A percentile compares a stretch with the other conserved stretches of the same genome.
These are phyloP conservation scores for Parochlus steinenii DNA, from an alignment of 2,888 invertebrate genomes.

Conservation along the genomic window DNA sequence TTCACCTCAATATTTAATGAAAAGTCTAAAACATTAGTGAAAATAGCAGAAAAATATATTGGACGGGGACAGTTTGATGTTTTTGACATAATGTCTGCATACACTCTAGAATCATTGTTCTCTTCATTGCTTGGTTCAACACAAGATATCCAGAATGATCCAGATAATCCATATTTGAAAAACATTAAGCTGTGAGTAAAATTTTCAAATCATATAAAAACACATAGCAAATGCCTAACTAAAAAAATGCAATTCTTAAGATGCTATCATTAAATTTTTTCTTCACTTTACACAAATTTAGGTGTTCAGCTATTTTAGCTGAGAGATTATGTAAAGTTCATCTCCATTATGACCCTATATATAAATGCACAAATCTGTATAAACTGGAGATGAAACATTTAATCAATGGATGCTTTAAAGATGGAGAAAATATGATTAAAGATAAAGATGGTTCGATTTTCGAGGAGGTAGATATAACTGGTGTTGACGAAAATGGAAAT, in stretches of 20 bases:
- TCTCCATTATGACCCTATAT: conserved; percentile 1
- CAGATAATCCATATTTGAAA: neutral
- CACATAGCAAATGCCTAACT: too few relatives aligned
- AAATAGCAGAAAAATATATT: neutral
- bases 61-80: neutral
- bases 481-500: too few relatives aligned
- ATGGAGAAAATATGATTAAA: neutral
- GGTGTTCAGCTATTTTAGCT: neutral
- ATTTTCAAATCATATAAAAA: too few relatives aligned
- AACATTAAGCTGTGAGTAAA: neutral
- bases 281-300: too few relatives aligned
- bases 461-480: too few relatives aligned
- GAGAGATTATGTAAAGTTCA: neutral
- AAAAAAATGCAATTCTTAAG: too few relatives aligned
- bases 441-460: too few relatives aligned
- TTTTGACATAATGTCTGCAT: neutral
- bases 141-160: neutral
- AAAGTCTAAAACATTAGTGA: neutral
- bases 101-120: neutral
- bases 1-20: conserved; percentile 6
- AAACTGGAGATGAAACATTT: neutral
- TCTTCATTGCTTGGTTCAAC: conserved; percentile 1
- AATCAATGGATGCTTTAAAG: neutral
- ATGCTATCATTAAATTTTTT: too few relatives aligned
- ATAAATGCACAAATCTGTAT: conserved; percentile 3